These are phyloP conservation scores for Gavialis gangeticus DNA, from an alignment of 2,113 vertebrate species.

Conservation along the genomic window DNA sequence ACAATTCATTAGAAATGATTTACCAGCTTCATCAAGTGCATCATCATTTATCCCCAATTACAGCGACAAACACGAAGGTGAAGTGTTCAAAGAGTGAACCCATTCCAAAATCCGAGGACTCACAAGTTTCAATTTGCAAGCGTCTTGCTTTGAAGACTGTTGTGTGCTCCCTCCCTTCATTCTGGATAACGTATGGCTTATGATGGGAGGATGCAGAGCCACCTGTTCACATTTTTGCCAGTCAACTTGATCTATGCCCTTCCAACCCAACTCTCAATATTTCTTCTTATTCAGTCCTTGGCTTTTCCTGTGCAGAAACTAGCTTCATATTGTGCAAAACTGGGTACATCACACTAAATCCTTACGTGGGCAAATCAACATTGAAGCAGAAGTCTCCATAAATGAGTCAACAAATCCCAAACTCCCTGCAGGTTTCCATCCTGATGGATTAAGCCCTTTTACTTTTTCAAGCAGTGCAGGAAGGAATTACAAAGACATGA, in stretches of 20 bases:
- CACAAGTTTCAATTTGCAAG: background rate
- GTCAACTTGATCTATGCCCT: background rate
- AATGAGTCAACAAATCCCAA: background rate
- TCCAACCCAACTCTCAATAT: slow-evolving; percentile 44
- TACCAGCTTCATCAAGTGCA: slow-evolving; percentile 45
- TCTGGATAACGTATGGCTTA: background rate
- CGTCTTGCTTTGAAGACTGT: background rate
- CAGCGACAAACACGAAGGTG: background rate
- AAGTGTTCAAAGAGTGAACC: background rate
- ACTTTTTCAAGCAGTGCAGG: background rate
- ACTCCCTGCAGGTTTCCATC: background rate
- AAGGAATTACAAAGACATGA: background rate
- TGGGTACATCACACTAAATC: background rate
- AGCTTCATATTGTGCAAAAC: background rate
- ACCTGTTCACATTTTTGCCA: fast-evolving
- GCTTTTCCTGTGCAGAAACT: background rate
- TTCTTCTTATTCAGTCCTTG: slow-evolving; percentile 35
- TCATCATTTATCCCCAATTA: background rate
- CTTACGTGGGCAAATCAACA: background rate
- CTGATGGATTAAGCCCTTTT: background rate
- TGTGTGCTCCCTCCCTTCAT: background rate
- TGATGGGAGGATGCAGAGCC: fast-evolving
- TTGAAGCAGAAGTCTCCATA: background rate
- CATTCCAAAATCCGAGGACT: background rate
- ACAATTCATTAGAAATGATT: slow-evolving; percentile 46